These are phyloP conservation scores for Rhinatrema bivittatum DNA, from an alignment of 2,797 vertebrate genomes.

Conservation along the genomic window DNA sequence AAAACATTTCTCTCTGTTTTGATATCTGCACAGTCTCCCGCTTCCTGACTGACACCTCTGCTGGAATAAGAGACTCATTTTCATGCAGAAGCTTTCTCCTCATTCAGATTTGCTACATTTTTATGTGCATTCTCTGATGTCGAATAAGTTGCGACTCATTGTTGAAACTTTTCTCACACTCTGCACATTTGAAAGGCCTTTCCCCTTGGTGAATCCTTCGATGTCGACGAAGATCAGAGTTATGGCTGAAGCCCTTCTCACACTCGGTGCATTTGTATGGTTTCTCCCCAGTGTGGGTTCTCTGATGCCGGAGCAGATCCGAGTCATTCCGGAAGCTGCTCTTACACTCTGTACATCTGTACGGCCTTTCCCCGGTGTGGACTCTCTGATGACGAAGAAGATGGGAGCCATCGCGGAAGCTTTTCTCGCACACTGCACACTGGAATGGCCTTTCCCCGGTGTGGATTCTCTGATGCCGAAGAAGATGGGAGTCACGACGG, in stretches of 20 bases:
- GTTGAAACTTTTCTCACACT: conserved; percentile 1
- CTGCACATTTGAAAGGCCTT: neutral
- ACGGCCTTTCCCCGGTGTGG: conserved; percentile 33
- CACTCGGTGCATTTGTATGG: conserved; percentile 22
- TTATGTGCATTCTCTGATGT: conserved; percentile 3
- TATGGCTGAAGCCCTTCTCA: conserved; percentile 1
- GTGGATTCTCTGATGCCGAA: conserved; percentile 26
- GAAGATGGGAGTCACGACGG: conserved; percentile 23
- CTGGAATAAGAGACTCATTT: conserved; percentile 4
- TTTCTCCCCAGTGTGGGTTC: conserved; percentile 3
- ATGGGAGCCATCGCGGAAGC: conserved; percentile 30
- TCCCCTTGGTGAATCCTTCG: conserved; percentile 5
- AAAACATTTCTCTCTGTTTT: too few species aligned
- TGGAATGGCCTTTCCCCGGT: conserved; percentile 34
- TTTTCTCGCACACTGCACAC: conserved; percentile 27
- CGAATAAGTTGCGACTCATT: conserved; percentile 1
- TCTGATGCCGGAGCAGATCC: neutral
- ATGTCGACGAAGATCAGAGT: neutral
- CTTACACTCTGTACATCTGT: conserved; percentile 4
- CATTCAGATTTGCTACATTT: conserved; percentile 6
- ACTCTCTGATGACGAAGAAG: conserved; percentile 37
- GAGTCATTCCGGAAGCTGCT: conserved; percentile 5
- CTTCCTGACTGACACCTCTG: too few species aligned
- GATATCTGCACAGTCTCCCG: too few species aligned
- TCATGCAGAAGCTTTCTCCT: conserved; percentile 5